Evolutionary conservation across 2,888 invertebrate species (phyloP).

Genomic region (Kryphioiulus occultus): DNA sequence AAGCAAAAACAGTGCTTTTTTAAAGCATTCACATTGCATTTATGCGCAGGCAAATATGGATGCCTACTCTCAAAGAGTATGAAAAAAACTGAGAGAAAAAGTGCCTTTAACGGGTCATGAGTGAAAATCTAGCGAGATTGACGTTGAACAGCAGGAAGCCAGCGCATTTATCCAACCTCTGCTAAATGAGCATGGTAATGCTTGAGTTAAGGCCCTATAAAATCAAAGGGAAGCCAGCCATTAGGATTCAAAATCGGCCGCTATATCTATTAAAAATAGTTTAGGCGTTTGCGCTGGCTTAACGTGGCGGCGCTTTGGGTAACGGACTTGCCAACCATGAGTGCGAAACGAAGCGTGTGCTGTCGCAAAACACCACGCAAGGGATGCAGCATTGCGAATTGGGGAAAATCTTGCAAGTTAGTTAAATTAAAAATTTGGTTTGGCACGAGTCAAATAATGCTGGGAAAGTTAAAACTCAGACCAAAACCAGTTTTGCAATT

Average conservation of each 20-base stretch:
- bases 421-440: no score
- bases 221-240: constrained; percentile 7
- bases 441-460: no score
- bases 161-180: background rate
- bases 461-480: no score
- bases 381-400: no score
- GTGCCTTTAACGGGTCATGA: background rate
- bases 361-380: background rate
- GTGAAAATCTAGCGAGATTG: background rate
- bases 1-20: background rate
- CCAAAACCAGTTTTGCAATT: no score
- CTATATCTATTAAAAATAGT: background rate
- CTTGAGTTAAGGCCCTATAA: constrained; percentile 36
- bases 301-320: background rate
- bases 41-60: background rate
- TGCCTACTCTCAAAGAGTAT: background rate
- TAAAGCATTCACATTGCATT: background rate
- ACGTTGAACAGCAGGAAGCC: constrained; percentile 35
- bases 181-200: background rate
- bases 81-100: background rate
- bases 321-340: background rate
- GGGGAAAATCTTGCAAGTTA: no score
- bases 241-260: constrained; percentile 36
- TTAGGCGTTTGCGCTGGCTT: constrained; percentile 9
- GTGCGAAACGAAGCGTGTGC: background rate